Conservation (phyloP, 2,888 invertebrate species). For the Drosophila histrio region DNA sequence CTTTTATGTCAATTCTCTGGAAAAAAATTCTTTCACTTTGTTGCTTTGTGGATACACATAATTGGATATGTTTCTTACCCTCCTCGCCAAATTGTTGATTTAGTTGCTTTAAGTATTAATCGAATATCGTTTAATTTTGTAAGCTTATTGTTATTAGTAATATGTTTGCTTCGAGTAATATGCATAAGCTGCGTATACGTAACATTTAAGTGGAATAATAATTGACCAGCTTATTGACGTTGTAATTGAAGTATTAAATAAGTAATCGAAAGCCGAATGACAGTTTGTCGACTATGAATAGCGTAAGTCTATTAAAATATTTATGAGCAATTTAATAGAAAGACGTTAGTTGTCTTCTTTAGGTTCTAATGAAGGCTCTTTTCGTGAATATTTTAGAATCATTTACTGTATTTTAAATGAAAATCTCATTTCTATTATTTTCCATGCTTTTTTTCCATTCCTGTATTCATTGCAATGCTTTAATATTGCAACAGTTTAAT, state of each 20-base stretch:
- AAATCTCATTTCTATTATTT: neutral
- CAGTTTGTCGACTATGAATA: neutral
- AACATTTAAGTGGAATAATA: neutral
- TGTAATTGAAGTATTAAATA: neutral
- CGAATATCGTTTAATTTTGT: neutral
- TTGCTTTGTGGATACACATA: neutral
- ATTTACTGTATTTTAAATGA: too few relatives aligned
- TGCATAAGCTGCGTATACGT: neutral
- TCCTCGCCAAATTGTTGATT: neutral
- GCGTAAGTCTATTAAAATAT: neutral
- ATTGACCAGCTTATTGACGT: neutral
- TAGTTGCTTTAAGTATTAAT: neutral
- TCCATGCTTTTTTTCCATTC: neutral
- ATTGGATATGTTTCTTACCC: neutral
- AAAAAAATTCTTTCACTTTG: neutral
- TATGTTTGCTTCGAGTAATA: neutral
- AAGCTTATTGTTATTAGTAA: neutral
- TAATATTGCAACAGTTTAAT: neutral
- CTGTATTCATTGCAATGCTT: too few relatives aligned
- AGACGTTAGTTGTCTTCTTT: too few relatives aligned
- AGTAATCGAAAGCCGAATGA: neutral
- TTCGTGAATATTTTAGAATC: too few relatives aligned
- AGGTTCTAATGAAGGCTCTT: too few relatives aligned
- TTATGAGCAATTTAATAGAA: too few relatives aligned
- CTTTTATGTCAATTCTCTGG: conserved; percentile 8